Evolutionary conservation across 2,113 vertebrate species (phyloP), one percentile per base, ranked within the genome.

Genomic region (Pteropus alecto): DNA sequence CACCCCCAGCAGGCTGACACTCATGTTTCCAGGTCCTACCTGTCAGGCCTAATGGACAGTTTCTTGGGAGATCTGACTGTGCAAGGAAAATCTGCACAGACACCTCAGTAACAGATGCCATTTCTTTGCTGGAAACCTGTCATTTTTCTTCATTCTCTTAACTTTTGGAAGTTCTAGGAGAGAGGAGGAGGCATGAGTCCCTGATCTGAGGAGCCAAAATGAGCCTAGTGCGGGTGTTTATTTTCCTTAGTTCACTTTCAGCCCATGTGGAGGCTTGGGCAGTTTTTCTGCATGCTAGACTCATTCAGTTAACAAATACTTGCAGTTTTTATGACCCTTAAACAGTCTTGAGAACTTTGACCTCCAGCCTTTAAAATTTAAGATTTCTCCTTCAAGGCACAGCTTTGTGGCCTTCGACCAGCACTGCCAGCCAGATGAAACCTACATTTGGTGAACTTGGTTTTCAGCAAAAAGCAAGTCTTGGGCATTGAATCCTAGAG

Each of bases 291-390:
- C 85, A 82, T 81, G 79, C 61, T 83, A 28, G 26, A 33, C 33
- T 95, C 79, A 30, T 46, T 84, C 30, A 15, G 24, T 76, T 90
- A 96, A 79, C 58, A 90, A 60, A 83, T 38, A 56, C 28, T 93
- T 91, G 33, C 3, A n/a, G 48, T 67, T 82, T 77, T 96, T 78
- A 28, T 82, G 54, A 91, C 41, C 26, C 15, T 35, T 83, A 61
- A 54, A 33, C 3, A 76, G 48, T 56, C 41, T 76, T 24, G 46
- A 82, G 70, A 77, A 65, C 60, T 26, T 22, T 60, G 82, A 58
- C 46, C 30, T 33, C 46, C 18, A 26, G 43, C 18, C 18, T 92
- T 71, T 61, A 94, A 63, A 76, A 60, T 67, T 61, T 51, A 68
- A 93, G 82, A 74, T 94, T 95, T 79, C 30, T 58, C 83, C 21